These are phyloP conservation scores for Drosophila jambulina DNA, from an alignment of 1,140 invertebrate genomes.

Conservation along the genomic window DNA sequence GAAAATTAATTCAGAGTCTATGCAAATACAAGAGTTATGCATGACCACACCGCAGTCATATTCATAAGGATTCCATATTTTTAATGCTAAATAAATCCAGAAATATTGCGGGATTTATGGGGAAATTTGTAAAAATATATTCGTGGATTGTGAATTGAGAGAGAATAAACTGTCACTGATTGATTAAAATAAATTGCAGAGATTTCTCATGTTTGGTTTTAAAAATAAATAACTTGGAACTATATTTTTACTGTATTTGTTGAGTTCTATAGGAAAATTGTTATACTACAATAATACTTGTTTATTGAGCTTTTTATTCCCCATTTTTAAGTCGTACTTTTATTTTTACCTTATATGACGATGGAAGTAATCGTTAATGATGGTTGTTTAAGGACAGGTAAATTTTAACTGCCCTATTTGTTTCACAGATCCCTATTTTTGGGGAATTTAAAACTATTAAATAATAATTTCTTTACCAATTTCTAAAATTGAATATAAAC, in stretches of 20 bases:
- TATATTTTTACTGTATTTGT: too few species aligned
- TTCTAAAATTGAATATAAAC: not conserved
- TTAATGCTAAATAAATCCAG: not conserved
- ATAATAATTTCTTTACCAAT: not conserved
- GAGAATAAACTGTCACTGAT: not conserved
- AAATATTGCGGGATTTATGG: conserved; percentile 1
- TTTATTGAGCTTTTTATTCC: too few species aligned
- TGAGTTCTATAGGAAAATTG: too few species aligned
- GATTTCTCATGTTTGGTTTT: too few species aligned
- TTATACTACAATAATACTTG: too few species aligned
- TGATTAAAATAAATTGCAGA: not conserved
- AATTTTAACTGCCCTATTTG: not conserved
- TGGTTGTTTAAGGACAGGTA: too few species aligned
- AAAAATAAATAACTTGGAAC: too few species aligned
- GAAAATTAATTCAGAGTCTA: not conserved
- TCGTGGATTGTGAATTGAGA: not conserved
- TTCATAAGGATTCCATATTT: conserved; percentile 1
- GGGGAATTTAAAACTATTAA: not conserved
- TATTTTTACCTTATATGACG: too few species aligned
- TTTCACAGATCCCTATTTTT: too few species aligned
- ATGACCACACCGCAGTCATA: conserved; percentile 1
- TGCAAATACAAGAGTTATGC: conserved; percentile 15
- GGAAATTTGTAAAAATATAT: not conserved
- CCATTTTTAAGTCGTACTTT: too few species aligned
- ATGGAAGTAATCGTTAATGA: too few species aligned